A percentile compares a stretch with the other conserved stretches of the same genome.
phyloP scores from a whole-genome alignment of 2,113 vertebrate genomes.

The Enhydra lutris region DNA sequence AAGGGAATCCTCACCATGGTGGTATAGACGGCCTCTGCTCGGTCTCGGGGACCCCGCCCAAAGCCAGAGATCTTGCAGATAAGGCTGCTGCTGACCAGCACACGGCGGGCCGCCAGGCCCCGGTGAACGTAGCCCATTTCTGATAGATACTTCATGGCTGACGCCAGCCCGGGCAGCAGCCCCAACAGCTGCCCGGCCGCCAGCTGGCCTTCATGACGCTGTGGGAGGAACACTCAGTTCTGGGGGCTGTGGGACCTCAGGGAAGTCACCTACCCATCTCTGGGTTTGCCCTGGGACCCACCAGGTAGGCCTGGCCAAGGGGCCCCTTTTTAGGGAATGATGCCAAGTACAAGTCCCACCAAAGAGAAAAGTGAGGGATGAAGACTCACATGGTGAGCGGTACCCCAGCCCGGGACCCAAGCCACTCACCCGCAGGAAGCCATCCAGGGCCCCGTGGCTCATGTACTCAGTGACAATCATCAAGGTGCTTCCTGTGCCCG shows the following conservation, averaged over 20 bases:
- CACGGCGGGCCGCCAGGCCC: conserved; percentile 93
- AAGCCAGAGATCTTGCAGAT: conserved; percentile 96
- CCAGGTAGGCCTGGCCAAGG: background rate
- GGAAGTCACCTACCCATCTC: background rate
- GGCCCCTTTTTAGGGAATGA: background rate
- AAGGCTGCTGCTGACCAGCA: conserved; percentile 91
- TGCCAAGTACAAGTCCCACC: background rate
- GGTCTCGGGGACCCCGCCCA: conserved; percentile 90
- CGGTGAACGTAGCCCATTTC: conserved; percentile 97
- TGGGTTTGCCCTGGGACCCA: background rate
- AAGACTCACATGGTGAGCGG: background rate
- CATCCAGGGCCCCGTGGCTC: conserved; percentile 91
- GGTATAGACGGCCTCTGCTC: conserved; percentile 94
- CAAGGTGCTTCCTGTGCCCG: conserved; percentile 89
- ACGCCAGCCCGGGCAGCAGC: conserved; percentile 91
- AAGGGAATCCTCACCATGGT: conserved; percentile 87
- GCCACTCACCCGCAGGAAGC: conserved; percentile 92
- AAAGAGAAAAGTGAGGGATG: background rate
- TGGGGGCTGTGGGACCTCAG: background rate
- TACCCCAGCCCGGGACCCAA: background rate
- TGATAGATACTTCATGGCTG: conserved; percentile 96
- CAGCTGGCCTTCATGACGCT: conserved; percentile 95
- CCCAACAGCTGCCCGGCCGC: conserved; percentile 88
- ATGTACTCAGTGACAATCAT: conserved; percentile 96
- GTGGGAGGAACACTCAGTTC: background rate